These are phyloP conservation scores for Teleogryllus oceanicus DNA, from an alignment of 2,888 invertebrate genomes.

Conservation along the genomic window DNA sequence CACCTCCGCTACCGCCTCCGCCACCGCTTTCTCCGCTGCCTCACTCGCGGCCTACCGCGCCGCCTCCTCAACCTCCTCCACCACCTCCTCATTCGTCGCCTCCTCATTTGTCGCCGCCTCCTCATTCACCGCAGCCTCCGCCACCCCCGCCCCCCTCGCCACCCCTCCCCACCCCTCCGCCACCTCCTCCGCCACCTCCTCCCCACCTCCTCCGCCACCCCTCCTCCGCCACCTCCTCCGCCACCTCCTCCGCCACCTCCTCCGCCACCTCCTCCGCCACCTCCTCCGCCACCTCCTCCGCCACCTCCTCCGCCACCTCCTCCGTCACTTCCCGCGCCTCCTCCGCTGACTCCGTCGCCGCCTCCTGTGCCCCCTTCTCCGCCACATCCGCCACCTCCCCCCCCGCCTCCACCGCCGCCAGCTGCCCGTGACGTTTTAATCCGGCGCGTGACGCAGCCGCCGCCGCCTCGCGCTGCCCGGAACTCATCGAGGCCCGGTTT, in stretches of 20 bases:
- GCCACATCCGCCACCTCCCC: background rate
- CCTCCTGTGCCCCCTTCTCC: background rate
- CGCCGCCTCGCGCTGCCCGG: background rate
- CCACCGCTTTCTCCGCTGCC: too few species aligned
- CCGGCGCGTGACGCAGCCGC: slow-evolving; percentile 4
- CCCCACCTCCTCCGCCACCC: too few species aligned
- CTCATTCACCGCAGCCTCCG: too few species aligned
- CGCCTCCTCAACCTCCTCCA: too few species aligned
- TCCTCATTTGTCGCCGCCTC: too few species aligned
- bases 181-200: too few species aligned
- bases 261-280: background rate
- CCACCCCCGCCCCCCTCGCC: too few species aligned
- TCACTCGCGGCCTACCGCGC: too few species aligned
- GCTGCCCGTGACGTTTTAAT: slow-evolving; percentile 7
- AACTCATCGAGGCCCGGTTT: background rate
- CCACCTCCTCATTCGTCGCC: too few species aligned
- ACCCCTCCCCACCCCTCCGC: too few species aligned
- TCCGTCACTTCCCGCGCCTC: background rate
- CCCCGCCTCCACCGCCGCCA: background rate
- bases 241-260: background rate
- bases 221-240: too few species aligned
- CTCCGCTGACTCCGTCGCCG: background rate
- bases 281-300: background rate
- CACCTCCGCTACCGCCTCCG: too few species aligned
- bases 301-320: background rate